Conservation (phyloP, 2,113 vertebrate genomes). For the Mystacornis crossleyi region DNA sequence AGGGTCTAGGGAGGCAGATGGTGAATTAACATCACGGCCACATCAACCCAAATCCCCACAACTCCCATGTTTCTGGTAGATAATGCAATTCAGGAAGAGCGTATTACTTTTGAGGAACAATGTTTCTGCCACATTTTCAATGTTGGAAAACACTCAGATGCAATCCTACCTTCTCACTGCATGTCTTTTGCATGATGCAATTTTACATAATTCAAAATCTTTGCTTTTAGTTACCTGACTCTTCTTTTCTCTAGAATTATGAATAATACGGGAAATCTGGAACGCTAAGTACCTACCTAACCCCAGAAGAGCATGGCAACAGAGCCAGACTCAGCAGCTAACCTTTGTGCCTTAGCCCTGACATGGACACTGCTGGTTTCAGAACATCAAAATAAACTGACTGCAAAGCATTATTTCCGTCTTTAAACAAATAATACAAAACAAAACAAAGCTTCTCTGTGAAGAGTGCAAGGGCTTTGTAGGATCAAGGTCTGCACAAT, state of each 20-base stretch:
- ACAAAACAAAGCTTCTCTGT: not conserved
- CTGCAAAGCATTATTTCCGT: not conserved
- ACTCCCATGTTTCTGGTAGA: not conserved
- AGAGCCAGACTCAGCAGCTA: not conserved
- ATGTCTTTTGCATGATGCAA: not conserved
- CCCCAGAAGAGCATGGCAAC: not conserved
- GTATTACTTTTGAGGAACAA: not conserved
- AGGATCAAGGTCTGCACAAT: not conserved
- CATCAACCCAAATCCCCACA: not conserved
- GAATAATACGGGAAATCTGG: not conserved
- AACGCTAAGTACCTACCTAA: not conserved
- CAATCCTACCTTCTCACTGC: not conserved
- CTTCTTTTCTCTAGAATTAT: not conserved
- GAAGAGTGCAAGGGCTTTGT: not conserved
- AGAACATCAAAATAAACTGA: not conserved
- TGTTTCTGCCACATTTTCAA: not conserved
- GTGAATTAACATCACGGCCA: not conserved
- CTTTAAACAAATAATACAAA: not conserved
- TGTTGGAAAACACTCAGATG: not conserved
- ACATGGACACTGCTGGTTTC: not conserved
- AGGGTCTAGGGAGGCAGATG: not conserved
- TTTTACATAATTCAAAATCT: not conserved
- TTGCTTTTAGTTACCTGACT: not conserved
- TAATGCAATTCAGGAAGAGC: not conserved
- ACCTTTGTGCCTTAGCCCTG: not conserved